These are phyloP conservation scores for Anser cygnoides DNA, from an alignment of 2,113 vertebrate genomes.

Conservation along the genomic window DNA sequence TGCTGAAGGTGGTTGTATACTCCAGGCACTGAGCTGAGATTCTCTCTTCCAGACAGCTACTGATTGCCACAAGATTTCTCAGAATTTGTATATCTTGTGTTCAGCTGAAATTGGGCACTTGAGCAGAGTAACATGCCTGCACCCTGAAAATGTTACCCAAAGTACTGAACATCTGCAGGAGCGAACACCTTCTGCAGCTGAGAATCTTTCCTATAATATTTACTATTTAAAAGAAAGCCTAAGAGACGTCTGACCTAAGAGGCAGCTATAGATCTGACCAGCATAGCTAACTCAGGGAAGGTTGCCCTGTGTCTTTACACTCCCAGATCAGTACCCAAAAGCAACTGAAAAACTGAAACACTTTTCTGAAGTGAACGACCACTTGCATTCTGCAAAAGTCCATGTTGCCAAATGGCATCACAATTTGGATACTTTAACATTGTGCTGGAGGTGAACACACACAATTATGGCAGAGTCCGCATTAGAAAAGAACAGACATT, in stretches of 20 bases:
- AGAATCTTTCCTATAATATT: not conserved
- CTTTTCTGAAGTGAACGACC: not conserved
- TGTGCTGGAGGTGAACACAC: not conserved
- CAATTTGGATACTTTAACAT: fast-evolving
- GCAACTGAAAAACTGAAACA: not conserved
- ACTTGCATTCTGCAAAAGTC: not conserved
- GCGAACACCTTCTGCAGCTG: not conserved
- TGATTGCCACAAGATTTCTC: not conserved
- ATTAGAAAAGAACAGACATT: not conserved
- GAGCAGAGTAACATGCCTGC: not conserved
- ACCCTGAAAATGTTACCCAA: not conserved
- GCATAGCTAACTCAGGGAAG: not conserved
- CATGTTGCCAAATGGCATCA: not conserved
- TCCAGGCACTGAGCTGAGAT: not conserved
- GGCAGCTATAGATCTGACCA: not conserved
- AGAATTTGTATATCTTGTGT: not conserved
- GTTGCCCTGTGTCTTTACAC: not conserved
- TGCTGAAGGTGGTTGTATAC: not conserved
- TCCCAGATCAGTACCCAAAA: not conserved
- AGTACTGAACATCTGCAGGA: not conserved
- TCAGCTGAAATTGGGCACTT: not conserved
- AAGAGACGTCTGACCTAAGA: not conserved
- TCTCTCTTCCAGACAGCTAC: not conserved
- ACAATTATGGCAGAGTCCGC: not conserved
- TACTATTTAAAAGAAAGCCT: not conserved